Conservation (phyloP, 1,140 invertebrate species). For the Nixonia krombeini region DNA sequence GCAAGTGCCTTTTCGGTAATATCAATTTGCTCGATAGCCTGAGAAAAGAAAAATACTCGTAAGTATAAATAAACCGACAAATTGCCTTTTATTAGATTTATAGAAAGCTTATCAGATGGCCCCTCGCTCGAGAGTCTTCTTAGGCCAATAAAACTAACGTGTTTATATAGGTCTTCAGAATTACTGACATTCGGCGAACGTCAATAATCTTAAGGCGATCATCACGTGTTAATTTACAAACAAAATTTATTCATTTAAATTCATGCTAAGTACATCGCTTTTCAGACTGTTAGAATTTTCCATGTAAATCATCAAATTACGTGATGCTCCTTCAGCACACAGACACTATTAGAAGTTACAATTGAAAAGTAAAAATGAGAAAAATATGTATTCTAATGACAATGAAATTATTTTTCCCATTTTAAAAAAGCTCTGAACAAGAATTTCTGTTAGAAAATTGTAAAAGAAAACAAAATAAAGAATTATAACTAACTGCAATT, state of each 20-base stretch:
- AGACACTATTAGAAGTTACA: too few relatives aligned
- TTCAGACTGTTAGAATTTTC: too few relatives aligned
- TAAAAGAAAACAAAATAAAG: slow-evolving; percentile 11
- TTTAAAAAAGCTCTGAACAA: too few relatives aligned
- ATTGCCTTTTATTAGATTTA: slow-evolving; percentile 2
- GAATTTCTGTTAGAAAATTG: too few relatives aligned
- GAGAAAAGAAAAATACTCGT: slow-evolving; percentile 31
- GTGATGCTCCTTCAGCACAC: too few relatives aligned
- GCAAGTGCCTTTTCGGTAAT: slow-evolving; percentile 68
- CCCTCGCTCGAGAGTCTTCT: slow-evolving; percentile 66
- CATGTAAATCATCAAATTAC: too few relatives aligned
- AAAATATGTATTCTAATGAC: too few relatives aligned
- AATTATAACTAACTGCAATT: background rate
- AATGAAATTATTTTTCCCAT: too few relatives aligned
- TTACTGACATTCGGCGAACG: slow-evolving; percentile 48
- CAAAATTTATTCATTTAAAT: too few relatives aligned
- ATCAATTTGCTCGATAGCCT: slow-evolving; percentile 68
- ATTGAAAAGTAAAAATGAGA: too few relatives aligned
- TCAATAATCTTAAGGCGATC: slow-evolving; percentile 60
- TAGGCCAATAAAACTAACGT: slow-evolving; percentile 32
- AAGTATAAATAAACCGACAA: too few relatives aligned
- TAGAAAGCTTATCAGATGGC: slow-evolving; percentile 62
- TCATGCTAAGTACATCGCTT: too few relatives aligned
- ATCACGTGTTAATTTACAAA: slow-evolving; percentile 51
- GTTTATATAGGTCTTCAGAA: slow-evolving; percentile 51